phyloP scores from a whole-genome alignment of 2,888 invertebrate genomes.

The Nephrotoma guestfalica region DNA sequence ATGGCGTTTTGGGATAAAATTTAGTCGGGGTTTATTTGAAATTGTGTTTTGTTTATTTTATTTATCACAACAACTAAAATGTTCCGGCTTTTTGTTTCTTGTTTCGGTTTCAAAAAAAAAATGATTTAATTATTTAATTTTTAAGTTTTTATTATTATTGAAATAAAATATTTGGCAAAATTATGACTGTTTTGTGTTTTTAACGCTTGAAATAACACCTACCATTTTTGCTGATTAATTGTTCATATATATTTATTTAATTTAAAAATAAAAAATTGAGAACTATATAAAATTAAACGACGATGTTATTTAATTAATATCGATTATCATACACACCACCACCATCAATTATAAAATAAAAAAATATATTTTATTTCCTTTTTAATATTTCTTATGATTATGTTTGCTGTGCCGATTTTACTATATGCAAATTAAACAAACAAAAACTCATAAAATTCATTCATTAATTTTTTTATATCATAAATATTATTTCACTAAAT shows the following conservation, averaged over 20 bases:
- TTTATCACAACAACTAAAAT: neutral
- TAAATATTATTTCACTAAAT: neutral
- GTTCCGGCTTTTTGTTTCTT: neutral
- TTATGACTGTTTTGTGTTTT: constrained; percentile 6
- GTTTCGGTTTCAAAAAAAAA: neutral
- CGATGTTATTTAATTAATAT: neutral
- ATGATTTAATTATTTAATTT: neutral
- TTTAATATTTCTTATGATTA: neutral
- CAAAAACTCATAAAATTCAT: neutral
- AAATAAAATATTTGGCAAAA: neutral
- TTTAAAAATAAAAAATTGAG: neutral
- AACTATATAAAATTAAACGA: neutral
- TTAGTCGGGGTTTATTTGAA: neutral
- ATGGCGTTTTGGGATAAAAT: neutral
- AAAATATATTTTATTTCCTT: neutral
- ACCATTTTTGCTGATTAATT: constrained; percentile 6
- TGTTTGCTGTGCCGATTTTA: constrained; percentile 5
- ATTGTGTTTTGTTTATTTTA: neutral
- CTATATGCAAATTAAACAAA: neutral
- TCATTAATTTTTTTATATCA: neutral
- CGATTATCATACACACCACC: neutral
- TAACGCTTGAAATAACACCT: constrained; percentile 6
- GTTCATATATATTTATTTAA: constrained; percentile 1
- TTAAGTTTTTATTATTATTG: neutral
- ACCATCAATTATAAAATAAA: neutral